Percentiles rank a stretch among this genome's conserved stretches.
Evolutionary conservation across 2,797 vertebrate species (phyloP).

Genomic region (Synaphobranchus kaupii): DNA sequence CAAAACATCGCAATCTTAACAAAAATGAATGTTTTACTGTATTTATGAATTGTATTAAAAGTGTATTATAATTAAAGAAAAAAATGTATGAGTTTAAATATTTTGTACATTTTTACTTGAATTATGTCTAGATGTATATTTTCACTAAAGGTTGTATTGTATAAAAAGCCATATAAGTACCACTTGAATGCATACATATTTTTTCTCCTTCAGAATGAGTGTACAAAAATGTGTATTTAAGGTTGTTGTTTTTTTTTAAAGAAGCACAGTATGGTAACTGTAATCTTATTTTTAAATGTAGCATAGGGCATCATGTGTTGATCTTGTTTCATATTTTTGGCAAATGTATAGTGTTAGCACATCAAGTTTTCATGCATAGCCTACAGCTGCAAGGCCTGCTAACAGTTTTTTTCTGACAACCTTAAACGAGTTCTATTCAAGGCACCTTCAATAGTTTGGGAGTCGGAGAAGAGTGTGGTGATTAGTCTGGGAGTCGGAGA

Average conservation of each 20-base stretch:
- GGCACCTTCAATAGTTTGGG: neutral
- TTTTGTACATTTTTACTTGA: slow-evolving; percentile 95
- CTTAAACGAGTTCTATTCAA: neutral
- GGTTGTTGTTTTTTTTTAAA: slow-evolving; percentile 50
- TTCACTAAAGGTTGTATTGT: slow-evolving; percentile 88
- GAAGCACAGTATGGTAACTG: slow-evolving; percentile 58
- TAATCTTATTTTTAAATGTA: slow-evolving; percentile 23
- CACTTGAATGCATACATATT: slow-evolving; percentile 79
- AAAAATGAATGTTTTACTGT: slow-evolving; percentile 77
- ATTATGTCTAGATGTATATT: slow-evolving; percentile 87
- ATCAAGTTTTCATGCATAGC: neutral
- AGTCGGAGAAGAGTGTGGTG: neutral
- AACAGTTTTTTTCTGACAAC: neutral
- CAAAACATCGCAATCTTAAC: slow-evolving; percentile 67
- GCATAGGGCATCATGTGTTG: slow-evolving; percentile 16
- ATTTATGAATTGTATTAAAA: slow-evolving; percentile 86
- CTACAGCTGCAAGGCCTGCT: slow-evolving; percentile 4
- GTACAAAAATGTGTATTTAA: slow-evolving; percentile 68
- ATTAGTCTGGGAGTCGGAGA: neutral
- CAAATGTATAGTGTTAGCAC: neutral
- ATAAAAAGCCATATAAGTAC: slow-evolving; percentile 84
- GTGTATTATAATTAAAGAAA: slow-evolving; percentile 83
- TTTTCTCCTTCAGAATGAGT: slow-evolving; percentile 64
- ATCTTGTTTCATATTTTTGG: slow-evolving; percentile 14
- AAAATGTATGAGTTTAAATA: slow-evolving; percentile 83